Evolutionary conservation across 2,797 vertebrate genomes (phyloP).

Genomic region (Sebastes diaconus): DNA sequence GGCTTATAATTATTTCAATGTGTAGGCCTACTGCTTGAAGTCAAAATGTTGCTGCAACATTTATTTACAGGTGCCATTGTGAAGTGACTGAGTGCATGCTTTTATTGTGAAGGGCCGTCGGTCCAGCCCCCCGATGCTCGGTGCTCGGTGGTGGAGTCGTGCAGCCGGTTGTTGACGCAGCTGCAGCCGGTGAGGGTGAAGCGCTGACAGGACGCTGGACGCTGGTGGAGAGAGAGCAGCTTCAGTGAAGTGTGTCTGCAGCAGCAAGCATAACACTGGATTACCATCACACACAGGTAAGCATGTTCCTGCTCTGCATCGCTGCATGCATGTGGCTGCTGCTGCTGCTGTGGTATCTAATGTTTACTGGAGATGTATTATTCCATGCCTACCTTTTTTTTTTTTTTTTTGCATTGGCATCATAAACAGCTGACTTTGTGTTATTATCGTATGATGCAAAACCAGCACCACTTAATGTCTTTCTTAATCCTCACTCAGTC

Average conservation of each 20-base stretch:
- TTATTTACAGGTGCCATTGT: no score
- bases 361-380: not conserved
- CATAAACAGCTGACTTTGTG: slow-evolving; percentile 27
- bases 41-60: not conserved
- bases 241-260: slow-evolving; percentile 58
- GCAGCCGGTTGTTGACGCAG: slow-evolving; percentile 45
- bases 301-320: slow-evolving; percentile 3
- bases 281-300: slow-evolving; percentile 65
- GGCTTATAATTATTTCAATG: no score
- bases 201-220: slow-evolving; percentile 47
- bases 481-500: not conserved
- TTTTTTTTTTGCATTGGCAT: not conserved
- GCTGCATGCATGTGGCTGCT: not conserved
- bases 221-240: slow-evolving; percentile 13
- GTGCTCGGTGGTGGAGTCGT: not conserved
- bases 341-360: not conserved
- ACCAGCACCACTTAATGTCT: not conserved
- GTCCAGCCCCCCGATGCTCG: not conserved
- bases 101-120: slow-evolving; percentile 57
- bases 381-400: not conserved
- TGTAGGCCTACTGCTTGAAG: not conserved
- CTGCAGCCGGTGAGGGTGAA: slow-evolving; percentile 36
- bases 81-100: not conserved
- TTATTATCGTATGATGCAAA: not conserved
- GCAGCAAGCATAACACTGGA: slow-evolving; percentile 68